Conservation (phyloP, 2,113 vertebrate species). For the Eulacestoma nigropectus region DNA sequence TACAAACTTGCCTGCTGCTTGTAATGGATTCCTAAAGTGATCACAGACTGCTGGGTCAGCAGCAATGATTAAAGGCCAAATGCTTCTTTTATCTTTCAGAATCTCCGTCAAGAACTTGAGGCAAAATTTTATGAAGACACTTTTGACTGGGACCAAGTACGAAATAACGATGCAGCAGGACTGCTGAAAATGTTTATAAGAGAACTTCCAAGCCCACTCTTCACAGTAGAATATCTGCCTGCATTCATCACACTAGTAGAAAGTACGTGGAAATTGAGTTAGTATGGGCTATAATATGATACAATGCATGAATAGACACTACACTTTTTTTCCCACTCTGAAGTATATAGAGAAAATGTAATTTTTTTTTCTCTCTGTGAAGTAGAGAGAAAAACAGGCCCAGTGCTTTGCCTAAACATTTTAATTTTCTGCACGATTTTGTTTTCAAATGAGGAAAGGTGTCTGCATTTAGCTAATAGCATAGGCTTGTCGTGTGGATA, state of each 20-base stretch:
- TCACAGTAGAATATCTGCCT: slow-evolving; percentile 87
- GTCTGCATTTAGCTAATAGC: not conserved
- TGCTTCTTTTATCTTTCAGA: slow-evolving; percentile 69
- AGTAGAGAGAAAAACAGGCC: not conserved
- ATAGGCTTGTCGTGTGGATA: not conserved
- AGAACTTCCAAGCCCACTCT: slow-evolving; percentile 88
- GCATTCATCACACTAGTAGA: slow-evolving; percentile 83
- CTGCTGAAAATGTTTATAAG: slow-evolving; percentile 94
- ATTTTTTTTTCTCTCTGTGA: not conserved
- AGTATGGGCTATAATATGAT: not conserved
- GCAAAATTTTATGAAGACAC: slow-evolving; percentile 78
- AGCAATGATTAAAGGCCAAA: not conserved
- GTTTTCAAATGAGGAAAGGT: not conserved
- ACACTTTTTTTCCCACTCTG: not conserved
- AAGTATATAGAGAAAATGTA: not conserved
- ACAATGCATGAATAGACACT: not conserved
- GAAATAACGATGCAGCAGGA: slow-evolving; percentile 88
- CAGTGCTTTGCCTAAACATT: not conserved
- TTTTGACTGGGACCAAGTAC: slow-evolving; percentile 91
- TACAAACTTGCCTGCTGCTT: not conserved
- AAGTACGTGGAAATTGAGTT: slow-evolving; percentile 74
- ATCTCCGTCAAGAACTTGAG: slow-evolving; percentile 88
- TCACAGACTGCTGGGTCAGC: not conserved
- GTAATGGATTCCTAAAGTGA: not conserved
- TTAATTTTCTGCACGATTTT: not conserved